Base-by-base conservation (phyloP, 2,888 invertebrate species). In the Brachyopa scutellaris region DNA sequence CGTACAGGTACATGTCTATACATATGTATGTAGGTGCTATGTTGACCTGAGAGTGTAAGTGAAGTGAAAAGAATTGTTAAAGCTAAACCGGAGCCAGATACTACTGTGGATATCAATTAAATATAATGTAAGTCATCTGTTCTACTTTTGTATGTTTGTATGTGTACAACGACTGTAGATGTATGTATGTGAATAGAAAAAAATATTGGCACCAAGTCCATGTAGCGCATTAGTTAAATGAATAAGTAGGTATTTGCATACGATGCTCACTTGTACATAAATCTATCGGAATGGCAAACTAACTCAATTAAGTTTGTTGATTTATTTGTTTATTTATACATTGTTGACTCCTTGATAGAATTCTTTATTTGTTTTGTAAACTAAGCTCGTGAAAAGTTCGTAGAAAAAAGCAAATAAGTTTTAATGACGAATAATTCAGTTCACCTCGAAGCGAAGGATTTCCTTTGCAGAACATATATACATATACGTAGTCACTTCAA, bases 91-190 rank as follows among this genome's bases (percentile, higher is more conserved):
- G 49, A 59, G 57, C 15, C 42, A 29, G 67, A 62, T 74, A 61
- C 74, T 26, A 29, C 40, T 38, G 29, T 62, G 76, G 69, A 80
- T 70, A 76, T 80, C 80, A 80, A 76, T 80, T 80, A 76, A 79
- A 55, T 55, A 74, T 61, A 80, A 80, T 70, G 80, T 80, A 80
- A 80, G 80, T 80, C 62, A 69, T 80, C 57, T 59, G 62, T 70
- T 64, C 51, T 76, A 76, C 57, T 80, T 80, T 62, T 74, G 49
- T 67, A 67, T 64, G 70, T 74, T 26, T 53, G n/a, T 36, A 19
- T 57, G 62, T 47, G 3, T 26, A 26, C 4, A 5, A 26, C 26
- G 3, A 36, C 23, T 13, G n/a, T n/a, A n/a, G n/a, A n/a, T n/a
- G n/a, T n/a, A n/a, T n/a, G n/a, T n/a, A 40, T 1, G 33, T 45